Evolutionary conservation across 2,888 invertebrate species (phyloP).

Genomic region (Mesochorus sp.): DNA sequence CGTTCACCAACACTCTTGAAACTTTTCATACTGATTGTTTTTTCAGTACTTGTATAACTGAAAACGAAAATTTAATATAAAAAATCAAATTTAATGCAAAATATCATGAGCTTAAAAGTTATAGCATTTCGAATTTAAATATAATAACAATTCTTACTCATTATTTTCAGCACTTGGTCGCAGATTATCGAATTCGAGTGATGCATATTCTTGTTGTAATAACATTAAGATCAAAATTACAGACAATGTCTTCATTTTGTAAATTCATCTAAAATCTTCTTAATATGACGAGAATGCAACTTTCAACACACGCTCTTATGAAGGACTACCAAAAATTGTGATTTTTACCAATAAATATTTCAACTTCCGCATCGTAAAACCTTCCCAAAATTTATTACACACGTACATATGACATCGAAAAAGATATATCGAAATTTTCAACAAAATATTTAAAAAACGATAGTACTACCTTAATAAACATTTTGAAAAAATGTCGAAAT

Average conservation of each 20-base stretch:
- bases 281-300: no score
- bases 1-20: slow-evolving; percentile 12
- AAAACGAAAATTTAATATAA: slow-evolving; percentile 48
- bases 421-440: no score
- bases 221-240: slow-evolving; percentile 15
- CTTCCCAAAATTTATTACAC: no score
- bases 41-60: slow-evolving; percentile 29
- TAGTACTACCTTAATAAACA: no score
- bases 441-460: no score
- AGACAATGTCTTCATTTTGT: slow-evolving; percentile 36
- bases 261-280: no score
- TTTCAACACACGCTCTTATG: neutral
- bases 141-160: slow-evolving; percentile 35
- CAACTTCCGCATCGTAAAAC: no score
- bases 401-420: no score
- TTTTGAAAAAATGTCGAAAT: no score
- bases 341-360: no score
- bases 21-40: neutral
- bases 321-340: neutral
- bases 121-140: neutral
- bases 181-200: neutral
- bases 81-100: neutral
- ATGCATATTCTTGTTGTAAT: slow-evolving; percentile 6
- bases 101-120: neutral
- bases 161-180: neutral